Percentiles rank a stretch among this genome's conserved stretches.
phyloP scores from a whole-genome alignment of 2,888 invertebrate species.

The Hoplodrina blanda region DNA sequence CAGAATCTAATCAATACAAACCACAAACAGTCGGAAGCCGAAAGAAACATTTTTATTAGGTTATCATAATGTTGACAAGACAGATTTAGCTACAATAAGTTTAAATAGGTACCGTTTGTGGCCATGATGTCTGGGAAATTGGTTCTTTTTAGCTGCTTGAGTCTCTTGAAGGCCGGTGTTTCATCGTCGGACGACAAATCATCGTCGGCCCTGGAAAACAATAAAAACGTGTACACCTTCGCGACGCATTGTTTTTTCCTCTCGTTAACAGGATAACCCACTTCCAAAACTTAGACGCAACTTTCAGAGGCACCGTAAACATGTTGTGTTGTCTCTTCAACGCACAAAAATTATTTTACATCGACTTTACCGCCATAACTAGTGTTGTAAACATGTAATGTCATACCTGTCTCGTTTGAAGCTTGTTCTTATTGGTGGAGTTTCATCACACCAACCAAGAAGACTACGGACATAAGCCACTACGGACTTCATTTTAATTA shows the following conservation, averaged over 20 bases:
- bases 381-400: conserved; percentile 87
- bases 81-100: conserved; percentile 10
- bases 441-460: conserved; percentile 81
- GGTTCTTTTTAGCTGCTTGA: conserved; percentile 79
- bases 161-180: conserved; percentile 81
- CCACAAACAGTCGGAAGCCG: neutral
- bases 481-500: conserved; percentile 84
- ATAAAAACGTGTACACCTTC: conserved; percentile 46
- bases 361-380: conserved; percentile 89
- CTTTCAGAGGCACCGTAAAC: conserved; percentile 81
- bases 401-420: conserved; percentile 89
- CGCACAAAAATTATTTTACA: conserved; percentile 65
- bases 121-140: conserved; percentile 81
- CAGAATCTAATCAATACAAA: conserved; percentile 1
- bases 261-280: conserved; percentile 64
- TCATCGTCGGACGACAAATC: conserved; percentile 84
- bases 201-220: conserved; percentile 82
- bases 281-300: conserved; percentile 86
- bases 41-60: conserved; percentile 19
- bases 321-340: conserved; percentile 67
- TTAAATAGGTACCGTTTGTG: conserved; percentile 74
- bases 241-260: conserved; percentile 17
- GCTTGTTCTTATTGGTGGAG: conserved; percentile 75
- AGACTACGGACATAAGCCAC: conserved; percentile 85
- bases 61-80: conserved; percentile 18